These are phyloP conservation scores for Microcebus murinus DNA, from an alignment of 2,113 vertebrate genomes.

Conservation along the genomic window DNA sequence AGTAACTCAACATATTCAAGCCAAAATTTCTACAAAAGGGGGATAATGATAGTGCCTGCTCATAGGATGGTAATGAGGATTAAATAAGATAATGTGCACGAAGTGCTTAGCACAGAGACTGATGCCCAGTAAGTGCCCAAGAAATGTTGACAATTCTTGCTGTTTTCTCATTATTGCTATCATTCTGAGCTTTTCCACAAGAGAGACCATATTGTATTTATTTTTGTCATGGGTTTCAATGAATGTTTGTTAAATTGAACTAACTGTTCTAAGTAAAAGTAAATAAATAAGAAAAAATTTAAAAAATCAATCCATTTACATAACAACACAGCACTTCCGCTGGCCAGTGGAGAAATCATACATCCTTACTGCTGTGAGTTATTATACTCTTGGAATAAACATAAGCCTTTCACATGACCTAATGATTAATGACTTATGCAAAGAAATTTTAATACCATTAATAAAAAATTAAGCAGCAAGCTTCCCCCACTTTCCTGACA, in stretches of 20 bases:
- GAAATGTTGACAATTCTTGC: not conserved
- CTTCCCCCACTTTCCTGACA: constrained; percentile 63
- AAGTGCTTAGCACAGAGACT: not conserved
- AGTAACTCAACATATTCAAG: not conserved
- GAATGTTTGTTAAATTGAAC: not conserved
- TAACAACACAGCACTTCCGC: not conserved
- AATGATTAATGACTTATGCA: constrained; percentile 82
- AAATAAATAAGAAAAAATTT: not conserved
- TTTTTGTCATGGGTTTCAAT: not conserved
- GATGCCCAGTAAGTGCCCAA: not conserved
- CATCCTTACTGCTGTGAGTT: not conserved
- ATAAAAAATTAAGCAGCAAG: constrained; percentile 71
- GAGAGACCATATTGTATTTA: not conserved
- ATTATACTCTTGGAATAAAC: constrained; percentile 55
- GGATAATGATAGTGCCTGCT: not conserved
- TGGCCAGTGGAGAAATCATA: not conserved
- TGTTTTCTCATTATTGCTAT: not conserved
- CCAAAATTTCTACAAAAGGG: constrained; percentile 10
- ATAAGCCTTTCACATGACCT: constrained; percentile 75
- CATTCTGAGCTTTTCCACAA: not conserved
- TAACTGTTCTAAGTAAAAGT: not conserved
- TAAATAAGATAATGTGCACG: not conserved
- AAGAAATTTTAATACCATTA: constrained; percentile 70
- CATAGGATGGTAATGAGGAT: not conserved
- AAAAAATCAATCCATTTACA: not conserved